Evolutionary conservation across 2,797 vertebrate species (phyloP).

Genomic region (Sebastes iracundus): DNA sequence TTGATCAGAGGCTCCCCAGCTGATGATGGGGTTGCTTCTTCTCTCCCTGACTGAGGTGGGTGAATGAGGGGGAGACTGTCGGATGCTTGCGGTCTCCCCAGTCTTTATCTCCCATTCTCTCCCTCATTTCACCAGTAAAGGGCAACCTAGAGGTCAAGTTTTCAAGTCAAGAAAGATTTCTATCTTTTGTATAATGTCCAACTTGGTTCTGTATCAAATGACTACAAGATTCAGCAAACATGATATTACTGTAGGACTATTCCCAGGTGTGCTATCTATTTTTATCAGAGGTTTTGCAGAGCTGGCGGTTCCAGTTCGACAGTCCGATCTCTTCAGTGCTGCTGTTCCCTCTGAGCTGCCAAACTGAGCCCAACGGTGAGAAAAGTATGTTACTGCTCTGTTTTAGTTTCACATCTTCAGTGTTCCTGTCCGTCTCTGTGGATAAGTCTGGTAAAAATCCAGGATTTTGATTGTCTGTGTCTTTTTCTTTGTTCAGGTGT

Average conservation of each 20-base stretch:
- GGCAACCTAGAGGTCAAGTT: too few relatives aligned
- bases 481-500: conserved; percentile 48
- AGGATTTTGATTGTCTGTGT: not conserved
- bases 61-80: too few relatives aligned
- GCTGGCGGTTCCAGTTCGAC: conserved; percentile 89
- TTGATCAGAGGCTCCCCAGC: too few relatives aligned
- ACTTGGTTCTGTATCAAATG: not conserved
- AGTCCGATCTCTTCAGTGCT: conserved; percentile 90
- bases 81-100: too few relatives aligned
- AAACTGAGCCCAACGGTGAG: conserved; percentile 1
- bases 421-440: not conserved
- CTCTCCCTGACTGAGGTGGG: too few relatives aligned
- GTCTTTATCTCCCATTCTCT: too few relatives aligned
- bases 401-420: not conserved
- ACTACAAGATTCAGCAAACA: not conserved
- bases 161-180: too few relatives aligned
- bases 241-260: too few relatives aligned
- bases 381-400: conserved; percentile 39
- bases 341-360: conserved; percentile 80
- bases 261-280: not conserved
- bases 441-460: not conserved
- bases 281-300: conserved; percentile 85
- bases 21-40: too few relatives aligned
- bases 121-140: too few relatives aligned
- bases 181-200: not conserved